A percentile compares a stretch with the other conserved stretches of the same genome.
Evolutionary conservation across 2,113 vertebrate species (phyloP).

Genomic region (Trinectes maculatus): DNA sequence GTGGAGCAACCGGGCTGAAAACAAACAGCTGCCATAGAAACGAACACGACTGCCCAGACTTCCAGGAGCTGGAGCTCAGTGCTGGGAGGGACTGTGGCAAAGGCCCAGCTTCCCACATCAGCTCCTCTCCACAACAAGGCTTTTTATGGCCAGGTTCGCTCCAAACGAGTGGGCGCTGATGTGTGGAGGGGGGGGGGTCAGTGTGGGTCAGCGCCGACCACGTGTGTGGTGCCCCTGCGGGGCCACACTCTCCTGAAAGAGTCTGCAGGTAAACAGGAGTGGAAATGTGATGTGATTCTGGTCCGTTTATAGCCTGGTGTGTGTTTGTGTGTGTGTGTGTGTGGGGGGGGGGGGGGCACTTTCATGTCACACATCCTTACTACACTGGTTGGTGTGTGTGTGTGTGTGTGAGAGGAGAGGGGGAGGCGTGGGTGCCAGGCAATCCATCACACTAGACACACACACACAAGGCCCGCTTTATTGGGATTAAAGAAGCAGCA

Average conservation of each 20-base stretch:
- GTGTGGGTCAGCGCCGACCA: conserved; percentile 53
- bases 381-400: conserved; percentile 67
- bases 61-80: conserved; percentile 59
- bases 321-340: conserved; percentile 69
- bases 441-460: conserved; percentile 74
- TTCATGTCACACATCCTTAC: conserved; percentile 62
- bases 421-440: conserved; percentile 52
- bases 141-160: conserved; percentile 60
- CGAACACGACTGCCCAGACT: conserved; percentile 68
- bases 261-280: conserved; percentile 69
- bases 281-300: conserved; percentile 56
- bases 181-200: conserved; percentile 50
- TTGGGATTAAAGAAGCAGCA: conserved; percentile 69
- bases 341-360: conserved; percentile 23
- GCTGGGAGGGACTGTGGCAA: conserved; percentile 54
- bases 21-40: conserved; percentile 77
- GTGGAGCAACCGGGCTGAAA: conserved; percentile 52
- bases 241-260: conserved; percentile 55
- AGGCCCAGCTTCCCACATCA: conserved; percentile 28
- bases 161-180: conserved; percentile 46
- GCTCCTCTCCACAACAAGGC: conserved; percentile 50
- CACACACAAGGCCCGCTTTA: conserved; percentile 73
- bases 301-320: conserved; percentile 73
- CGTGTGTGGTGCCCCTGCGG: conserved; percentile 59
- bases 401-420: conserved; percentile 16